Conservation (phyloP, 1,140 invertebrate species). For the Meloidogyne chitwoodi region DNA sequence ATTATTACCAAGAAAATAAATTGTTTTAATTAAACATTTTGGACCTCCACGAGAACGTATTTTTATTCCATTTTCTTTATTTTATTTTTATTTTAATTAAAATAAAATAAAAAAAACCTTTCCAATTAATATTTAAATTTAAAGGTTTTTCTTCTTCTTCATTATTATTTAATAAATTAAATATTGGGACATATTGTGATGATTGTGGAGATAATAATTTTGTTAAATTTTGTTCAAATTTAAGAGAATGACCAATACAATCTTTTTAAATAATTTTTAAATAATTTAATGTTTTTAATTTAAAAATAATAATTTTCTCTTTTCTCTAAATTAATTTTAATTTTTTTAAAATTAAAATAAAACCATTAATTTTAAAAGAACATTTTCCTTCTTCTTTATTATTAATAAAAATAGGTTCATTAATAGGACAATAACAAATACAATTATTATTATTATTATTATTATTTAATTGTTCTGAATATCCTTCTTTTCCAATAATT, state of each 20-base stretch:
- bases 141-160: neutral
- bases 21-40: conserved; percentile 24
- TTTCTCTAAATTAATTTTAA: neutral
- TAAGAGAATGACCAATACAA: conserved; percentile 2
- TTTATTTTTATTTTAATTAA: neutral
- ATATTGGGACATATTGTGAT: neutral
- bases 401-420: conserved; percentile 15
- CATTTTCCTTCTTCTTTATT: conserved; percentile 18
- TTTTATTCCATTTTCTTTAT: conserved; percentile 35
- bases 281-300: neutral
- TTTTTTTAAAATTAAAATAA: no score
- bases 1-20: conserved; percentile 10
- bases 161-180: conserved; percentile 2
- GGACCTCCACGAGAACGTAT: conserved; percentile 24
- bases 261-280: no score
- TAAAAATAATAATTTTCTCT: neutral
- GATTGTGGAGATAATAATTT: neutral
- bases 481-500: neutral
- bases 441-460: conserved; percentile 1
- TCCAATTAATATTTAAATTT: conserved; percentile 15
- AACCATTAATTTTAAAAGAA: neutral
- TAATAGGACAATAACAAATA: conserved; percentile 17
- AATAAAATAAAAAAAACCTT: neutral
- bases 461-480: no score
- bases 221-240: neutral